A percentile compares a stretch with the other conserved stretches of the same genome.
Conservation (phyloP, 2,113 vertebrate genomes). For the Oncorhynchus nerka region DNA sequence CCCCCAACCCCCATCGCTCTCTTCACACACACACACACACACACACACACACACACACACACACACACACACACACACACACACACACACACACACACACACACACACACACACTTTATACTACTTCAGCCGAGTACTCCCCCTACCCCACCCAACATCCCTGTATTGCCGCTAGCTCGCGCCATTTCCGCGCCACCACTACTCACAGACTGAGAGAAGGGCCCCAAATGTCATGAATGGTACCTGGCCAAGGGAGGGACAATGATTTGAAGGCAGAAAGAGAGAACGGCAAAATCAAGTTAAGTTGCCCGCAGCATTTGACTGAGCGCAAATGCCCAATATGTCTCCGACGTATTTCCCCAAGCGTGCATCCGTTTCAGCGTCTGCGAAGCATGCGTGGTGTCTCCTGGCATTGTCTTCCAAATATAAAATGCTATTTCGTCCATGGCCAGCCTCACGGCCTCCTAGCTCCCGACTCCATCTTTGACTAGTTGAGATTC, state of each 20-base stretch:
- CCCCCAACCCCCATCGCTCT: not conserved
- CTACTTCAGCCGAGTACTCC: slow-evolving; percentile 15
- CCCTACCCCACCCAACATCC: slow-evolving; percentile 18
- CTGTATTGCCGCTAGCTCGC: slow-evolving; percentile 62
- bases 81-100: slow-evolving; percentile 5
- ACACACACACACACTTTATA: slow-evolving; percentile 8
- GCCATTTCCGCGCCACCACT: slow-evolving; percentile 70
- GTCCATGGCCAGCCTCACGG: slow-evolving; percentile 80
- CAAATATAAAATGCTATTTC: slow-evolving; percentile 52
- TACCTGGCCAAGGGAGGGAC: slow-evolving; percentile 73
- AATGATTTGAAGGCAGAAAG: slow-evolving; percentile 55
- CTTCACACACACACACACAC: not conserved
- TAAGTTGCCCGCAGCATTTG: slow-evolving; percentile 52
- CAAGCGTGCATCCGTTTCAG: not conserved
- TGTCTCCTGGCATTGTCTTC: slow-evolving; percentile 18
- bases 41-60: slow-evolving; percentile 14
- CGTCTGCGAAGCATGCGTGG: not conserved
- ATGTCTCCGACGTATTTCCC: slow-evolving; percentile 27
- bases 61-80: slow-evolving; percentile 1
- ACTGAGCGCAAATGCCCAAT: slow-evolving; percentile 34
- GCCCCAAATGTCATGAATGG: slow-evolving; percentile 63
- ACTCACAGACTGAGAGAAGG: slow-evolving; percentile 56
- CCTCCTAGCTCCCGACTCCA: slow-evolving; percentile 87
- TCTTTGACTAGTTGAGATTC: slow-evolving; percentile 97
- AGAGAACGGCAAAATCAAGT: slow-evolving; percentile 40